A percentile compares a stretch with the other conserved stretches of the same genome.
Evolutionary conservation across 2,797 vertebrate genomes (phyloP).

Genomic region (Anguilla pacifica): DNA sequence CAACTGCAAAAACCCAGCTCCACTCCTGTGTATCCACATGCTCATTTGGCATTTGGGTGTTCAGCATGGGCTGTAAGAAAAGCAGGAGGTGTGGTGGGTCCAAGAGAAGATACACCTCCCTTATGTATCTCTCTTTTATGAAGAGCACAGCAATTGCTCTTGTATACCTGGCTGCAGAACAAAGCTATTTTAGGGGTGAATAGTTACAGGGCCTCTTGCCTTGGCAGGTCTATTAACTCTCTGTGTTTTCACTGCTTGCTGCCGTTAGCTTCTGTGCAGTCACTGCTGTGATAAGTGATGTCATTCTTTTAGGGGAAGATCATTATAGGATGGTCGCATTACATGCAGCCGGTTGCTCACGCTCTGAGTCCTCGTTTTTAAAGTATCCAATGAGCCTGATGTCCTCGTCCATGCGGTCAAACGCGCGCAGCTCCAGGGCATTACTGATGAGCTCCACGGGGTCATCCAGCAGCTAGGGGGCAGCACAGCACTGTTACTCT

Average conservation of each 20-base stretch:
- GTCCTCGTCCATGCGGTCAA: slow-evolving; percentile 90
- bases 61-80: background rate
- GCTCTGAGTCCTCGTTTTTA: slow-evolving; percentile 87
- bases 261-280: slow-evolving; percentile 39
- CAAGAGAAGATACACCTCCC: background rate
- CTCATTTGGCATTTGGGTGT: background rate
- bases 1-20: background rate
- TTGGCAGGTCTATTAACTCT: slow-evolving; percentile 51
- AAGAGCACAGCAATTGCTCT: background rate
- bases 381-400: slow-evolving; percentile 93
- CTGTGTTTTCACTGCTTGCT: slow-evolving; percentile 25
- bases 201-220: slow-evolving; percentile 12
- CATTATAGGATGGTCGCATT: background rate
- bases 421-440: slow-evolving; percentile 87
- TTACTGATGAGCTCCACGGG: slow-evolving; percentile 90
- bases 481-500: background rate
- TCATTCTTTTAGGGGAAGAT: background rate
- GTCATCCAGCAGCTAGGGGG: slow-evolving; percentile 85
- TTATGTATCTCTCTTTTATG: background rate
- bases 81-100: background rate
- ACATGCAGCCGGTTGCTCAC: slow-evolving; percentile 71
- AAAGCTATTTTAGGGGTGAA: slow-evolving; percentile 5
- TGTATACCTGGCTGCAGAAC: background rate
- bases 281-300: slow-evolving; percentile 6
- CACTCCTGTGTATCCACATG: background rate